A percentile compares a stretch with the other conserved stretches of the same genome.
These are phyloP conservation scores for Pavo muticus DNA, from an alignment of 2,113 vertebrate genomes.

Conservation along the genomic window DNA sequence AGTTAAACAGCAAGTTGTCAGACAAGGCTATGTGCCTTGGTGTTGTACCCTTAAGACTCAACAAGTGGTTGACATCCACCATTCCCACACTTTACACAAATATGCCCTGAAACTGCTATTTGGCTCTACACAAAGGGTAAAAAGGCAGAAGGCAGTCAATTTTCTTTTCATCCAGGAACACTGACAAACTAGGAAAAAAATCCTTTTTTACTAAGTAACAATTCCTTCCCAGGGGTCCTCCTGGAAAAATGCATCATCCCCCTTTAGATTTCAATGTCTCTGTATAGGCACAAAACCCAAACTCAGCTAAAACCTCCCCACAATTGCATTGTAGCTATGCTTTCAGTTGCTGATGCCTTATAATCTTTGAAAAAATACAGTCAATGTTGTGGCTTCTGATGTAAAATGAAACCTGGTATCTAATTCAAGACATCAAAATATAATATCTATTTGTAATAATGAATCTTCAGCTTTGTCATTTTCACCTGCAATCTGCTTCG, in stretches of 20 bases:
- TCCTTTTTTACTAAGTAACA: slow-evolving; percentile 12
- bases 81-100: neutral
- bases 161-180: neutral
- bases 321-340: neutral
- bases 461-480: slow-evolving; percentile 22
- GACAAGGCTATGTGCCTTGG: neutral
- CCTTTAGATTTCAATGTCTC: neutral
- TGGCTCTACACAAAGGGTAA: neutral
- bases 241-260: neutral
- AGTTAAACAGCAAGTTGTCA: neutral
- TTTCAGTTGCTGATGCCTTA: neutral
- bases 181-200: neutral
- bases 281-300: neutral
- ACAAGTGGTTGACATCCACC: neutral
- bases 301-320: neutral
- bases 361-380: neutral
- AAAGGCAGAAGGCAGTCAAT: neutral
- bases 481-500: neutral
- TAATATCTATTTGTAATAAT: neutral
- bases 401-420: slow-evolving; percentile 14
- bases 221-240: slow-evolving; percentile 18
- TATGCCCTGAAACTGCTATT: neutral
- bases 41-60: neutral
- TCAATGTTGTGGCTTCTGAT: neutral
- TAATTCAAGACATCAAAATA: slow-evolving; percentile 26